These are phyloP conservation scores for Hyalella azteca DNA, from an alignment of 2,888 invertebrate species.

Conservation along the genomic window DNA sequence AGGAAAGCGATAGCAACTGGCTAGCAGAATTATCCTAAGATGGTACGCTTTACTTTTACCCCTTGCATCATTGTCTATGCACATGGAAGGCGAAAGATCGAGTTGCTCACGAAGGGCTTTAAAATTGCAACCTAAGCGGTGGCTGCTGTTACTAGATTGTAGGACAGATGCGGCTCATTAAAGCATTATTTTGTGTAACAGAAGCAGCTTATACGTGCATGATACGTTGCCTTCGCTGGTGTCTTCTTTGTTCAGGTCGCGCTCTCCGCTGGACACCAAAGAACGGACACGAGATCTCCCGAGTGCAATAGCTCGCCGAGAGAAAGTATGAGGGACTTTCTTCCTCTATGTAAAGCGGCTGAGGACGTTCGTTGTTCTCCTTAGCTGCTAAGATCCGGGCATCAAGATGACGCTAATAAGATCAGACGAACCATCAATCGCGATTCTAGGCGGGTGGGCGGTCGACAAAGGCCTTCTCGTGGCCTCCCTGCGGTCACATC, in stretches of 20 bases:
- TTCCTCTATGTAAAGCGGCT: background rate
- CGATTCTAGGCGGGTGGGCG: background rate
- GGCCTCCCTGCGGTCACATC: background rate
- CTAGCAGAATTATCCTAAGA: background rate
- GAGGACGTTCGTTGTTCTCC: background rate
- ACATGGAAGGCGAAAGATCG: background rate
- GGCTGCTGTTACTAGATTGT: background rate
- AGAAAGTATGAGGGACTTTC: slow-evolving; percentile 18
- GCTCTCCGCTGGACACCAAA: background rate
- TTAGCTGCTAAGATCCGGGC: slow-evolving; percentile 9
- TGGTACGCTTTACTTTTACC: background rate
- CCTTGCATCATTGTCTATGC: background rate
- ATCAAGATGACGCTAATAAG: slow-evolving; percentile 34
- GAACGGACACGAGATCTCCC: background rate
- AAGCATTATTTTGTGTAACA: background rate
- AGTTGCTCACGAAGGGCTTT: background rate
- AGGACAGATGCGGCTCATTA: background rate
- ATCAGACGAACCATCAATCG: slow-evolving; percentile 2
- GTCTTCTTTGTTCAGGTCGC: background rate
- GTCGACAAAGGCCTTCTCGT: background rate
- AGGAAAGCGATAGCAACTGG: background rate
- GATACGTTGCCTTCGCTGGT: no score
- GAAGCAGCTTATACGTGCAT: slow-evolving; percentile 4
- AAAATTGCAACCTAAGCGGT: background rate
- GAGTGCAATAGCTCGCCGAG: background rate